Base-by-base conservation (phyloP, 2,113 vertebrate genomes). In the Tachysurus vachellii region DNA sequence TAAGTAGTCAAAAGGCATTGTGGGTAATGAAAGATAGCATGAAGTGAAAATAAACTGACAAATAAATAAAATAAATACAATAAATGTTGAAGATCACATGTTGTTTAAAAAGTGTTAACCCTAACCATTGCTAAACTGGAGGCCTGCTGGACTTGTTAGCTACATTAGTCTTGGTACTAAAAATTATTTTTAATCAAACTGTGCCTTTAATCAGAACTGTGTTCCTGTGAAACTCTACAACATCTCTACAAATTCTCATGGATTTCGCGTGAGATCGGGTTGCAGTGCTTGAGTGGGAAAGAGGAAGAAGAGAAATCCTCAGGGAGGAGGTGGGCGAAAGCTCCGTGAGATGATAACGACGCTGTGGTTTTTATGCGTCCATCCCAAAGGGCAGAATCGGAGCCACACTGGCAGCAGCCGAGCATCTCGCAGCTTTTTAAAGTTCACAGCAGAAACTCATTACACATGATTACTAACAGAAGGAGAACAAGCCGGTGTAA, bases 391-490 rank as follows among this genome's bases (percentile, higher is more conserved):
- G 79, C 66, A 59, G 83, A 88, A 88, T 89, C 88, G 70, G 86
- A 83, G 86, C 79, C 87, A 77, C 84, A 61, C 86, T 90, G 88
- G 89, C 91, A 88, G 87, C 80, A 66, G 70, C 79, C 71, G 86
- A 87, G 86, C 83, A 79, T 88, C 88, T 89, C 42, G n/a, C 89
- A 88, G 88, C 83, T 80, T 47, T 80, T 88, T 83, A 89, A 89
- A 80, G 70, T 88, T 82, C 85, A 87, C 85, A 83, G 83, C 83
- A 59, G 85, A 62, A 85, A 85, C 79, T 88, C 88, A 88, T 90
- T 89, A 90, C 76, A 61, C 50, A n/a, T 86, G 73, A 90, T 91
- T 88, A 85, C 83, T 88, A 89, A 85, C 89, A 89, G 88, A 26
- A 53, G 21, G 50, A 77, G 70, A 59, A 44, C 17, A 28, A 50